Evolutionary conservation across 30 jellyfish, hydroid and myxozoan genomes (phyloP), one percentile per base, ranked within the genome.

Genomic region (Aurelia aurita): DNA sequence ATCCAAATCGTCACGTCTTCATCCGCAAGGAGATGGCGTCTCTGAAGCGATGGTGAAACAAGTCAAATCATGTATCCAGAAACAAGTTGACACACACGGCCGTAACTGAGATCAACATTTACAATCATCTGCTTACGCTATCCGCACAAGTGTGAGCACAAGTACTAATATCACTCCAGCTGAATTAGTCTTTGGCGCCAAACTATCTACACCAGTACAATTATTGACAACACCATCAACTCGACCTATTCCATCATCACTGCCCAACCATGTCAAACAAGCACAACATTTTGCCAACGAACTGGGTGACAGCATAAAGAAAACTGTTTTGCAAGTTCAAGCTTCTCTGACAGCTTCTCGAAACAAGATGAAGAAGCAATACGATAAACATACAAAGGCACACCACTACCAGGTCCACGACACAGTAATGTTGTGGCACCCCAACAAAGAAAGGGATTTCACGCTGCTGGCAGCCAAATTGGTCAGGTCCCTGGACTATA

Each of bases 391-490:
- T 8, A 13, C 79, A 13, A 31, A 26, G 34, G 9, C 2, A 26
- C 79, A 66, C 4, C 79, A 66, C 58, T 66, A 25, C 23, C 79
- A 66, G 11, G 79, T 66, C 20, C 20, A 66, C 11, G 79, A 66
- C 58, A 25, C 3, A 3, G 79, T 66, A 25, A 66, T 66, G 79
- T 66, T 66, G 79, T 66, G 79, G 79, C 79, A 66, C 26, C 79
- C 59, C 26, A 66, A 66, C 55, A 72, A 35, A 72, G 69, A 72
- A 72, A 23, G 69, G 69, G 1, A 53, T 72, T 72, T 44, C 84
- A 72, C 68, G 69, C 13, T 72, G 84, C 84, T 72, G 84, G 84
- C 69, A 19, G 47, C 84, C 84, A 1, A 72, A 72, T 25, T 54
- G 49, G 34, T 66, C 64, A 53, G 64, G 64, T 53, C 64, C 25